phyloP scores from a whole-genome alignment of 2,797 vertebrate genomes.

The Pyrrhura leucotis region DNA sequence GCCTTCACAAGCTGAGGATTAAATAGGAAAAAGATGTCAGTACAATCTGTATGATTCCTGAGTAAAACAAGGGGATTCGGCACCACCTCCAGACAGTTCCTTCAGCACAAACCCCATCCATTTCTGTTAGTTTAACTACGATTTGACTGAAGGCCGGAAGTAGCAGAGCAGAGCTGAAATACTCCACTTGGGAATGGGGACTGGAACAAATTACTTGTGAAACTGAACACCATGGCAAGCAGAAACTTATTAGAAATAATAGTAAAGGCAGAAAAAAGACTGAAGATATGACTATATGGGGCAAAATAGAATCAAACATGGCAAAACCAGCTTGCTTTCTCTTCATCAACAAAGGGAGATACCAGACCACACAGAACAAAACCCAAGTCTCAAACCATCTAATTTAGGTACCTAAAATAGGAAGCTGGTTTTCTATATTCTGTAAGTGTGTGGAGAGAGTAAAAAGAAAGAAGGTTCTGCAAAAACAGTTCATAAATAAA shows the following conservation, averaged over 20 bases:
- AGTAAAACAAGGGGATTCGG: background rate
- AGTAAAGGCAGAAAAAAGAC: background rate
- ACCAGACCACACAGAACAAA: background rate
- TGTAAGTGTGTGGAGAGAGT: background rate
- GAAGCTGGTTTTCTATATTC: background rate
- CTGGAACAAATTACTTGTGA: background rate
- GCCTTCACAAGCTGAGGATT: background rate
- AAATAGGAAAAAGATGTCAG: background rate
- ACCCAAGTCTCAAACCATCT: background rate
- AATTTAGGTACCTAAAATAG: conserved; percentile 41
- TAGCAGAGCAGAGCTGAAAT: background rate
- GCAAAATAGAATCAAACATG: background rate
- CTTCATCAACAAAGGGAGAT: background rate
- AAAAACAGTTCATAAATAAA: conserved; percentile 16
- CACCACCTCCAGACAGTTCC: background rate
- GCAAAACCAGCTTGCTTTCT: background rate
- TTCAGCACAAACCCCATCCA: background rate
- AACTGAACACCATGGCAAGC: background rate
- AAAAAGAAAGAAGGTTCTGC: background rate
- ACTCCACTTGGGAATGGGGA: background rate
- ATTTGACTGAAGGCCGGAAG: background rate
- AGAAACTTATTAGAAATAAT: background rate
- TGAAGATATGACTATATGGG: background rate
- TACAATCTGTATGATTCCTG: background rate
- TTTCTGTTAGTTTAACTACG: background rate